Conservation (phyloP, 2,113 vertebrate genomes). For the Halcyon malimbica region DNA sequence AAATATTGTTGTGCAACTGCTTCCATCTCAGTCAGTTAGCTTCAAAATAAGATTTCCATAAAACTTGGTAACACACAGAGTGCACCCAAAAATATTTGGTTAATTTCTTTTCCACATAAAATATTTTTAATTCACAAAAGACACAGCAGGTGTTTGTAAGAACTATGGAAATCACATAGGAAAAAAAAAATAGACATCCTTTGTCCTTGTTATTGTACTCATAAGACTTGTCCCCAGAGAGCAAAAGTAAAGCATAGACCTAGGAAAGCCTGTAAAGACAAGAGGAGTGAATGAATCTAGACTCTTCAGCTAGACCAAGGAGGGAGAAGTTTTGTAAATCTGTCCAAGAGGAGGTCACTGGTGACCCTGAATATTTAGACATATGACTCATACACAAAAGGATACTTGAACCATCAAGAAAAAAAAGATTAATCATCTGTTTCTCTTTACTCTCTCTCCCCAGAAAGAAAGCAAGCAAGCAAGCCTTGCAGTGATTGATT, state of each 20-base stretch:
- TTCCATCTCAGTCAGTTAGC: neutral
- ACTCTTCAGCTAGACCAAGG: neutral
- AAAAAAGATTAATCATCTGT: constrained; percentile 6
- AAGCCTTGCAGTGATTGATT: neutral
- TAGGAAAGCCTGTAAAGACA: neutral
- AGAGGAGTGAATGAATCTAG: neutral
- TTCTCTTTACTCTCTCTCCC: neutral
- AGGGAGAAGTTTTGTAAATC: neutral
- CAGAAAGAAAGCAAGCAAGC: too few species aligned
- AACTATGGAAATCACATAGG: neutral
- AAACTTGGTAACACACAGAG: neutral
- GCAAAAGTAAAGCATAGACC: neutral
- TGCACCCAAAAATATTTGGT: neutral
- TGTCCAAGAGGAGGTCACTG: neutral
- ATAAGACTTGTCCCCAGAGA: neutral
- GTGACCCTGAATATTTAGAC: constrained; percentile 51
- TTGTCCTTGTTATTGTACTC: neutral
- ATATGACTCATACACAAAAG: constrained; percentile 53
- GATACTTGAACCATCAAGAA: neutral
- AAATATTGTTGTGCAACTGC: neutral
- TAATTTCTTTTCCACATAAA: neutral
- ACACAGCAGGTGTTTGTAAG: neutral
- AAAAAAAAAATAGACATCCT: neutral
- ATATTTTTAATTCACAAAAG: neutral
- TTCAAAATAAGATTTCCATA: neutral